Conservation (phyloP, 1,140 invertebrate species). For the Asbolus verrucosus region DNA sequence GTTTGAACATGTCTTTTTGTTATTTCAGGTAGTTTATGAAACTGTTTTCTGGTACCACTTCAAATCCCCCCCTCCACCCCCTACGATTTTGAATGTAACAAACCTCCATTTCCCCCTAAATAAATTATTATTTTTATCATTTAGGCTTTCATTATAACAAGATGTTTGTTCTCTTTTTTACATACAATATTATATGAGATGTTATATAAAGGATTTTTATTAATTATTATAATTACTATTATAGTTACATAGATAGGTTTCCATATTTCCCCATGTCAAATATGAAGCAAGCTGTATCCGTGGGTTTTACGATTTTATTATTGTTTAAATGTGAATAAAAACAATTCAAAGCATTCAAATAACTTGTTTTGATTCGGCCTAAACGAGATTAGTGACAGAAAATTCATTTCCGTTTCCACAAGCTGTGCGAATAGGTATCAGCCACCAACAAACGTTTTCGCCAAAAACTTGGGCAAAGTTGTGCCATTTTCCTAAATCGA, state of each 20-base stretch:
- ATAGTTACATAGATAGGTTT: slow-evolving; percentile 53
- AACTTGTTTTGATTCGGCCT: not conserved
- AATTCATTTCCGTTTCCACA: slow-evolving; percentile 33
- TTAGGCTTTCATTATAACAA: slow-evolving; percentile 37
- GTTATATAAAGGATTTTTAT: slow-evolving; percentile 49
- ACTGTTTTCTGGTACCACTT: slow-evolving; percentile 32
- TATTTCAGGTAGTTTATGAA: slow-evolving; percentile 24
- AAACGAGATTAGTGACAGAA: not conserved
- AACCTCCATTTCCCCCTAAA: slow-evolving; percentile 25
- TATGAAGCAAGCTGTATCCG: slow-evolving; percentile 21
- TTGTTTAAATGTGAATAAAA: slow-evolving; percentile 56
- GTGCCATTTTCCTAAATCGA: slow-evolving; percentile 78
- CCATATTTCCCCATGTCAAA: slow-evolving; percentile 46
- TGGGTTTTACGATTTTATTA: slow-evolving; percentile 55
- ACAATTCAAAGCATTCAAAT: slow-evolving; percentile 24
- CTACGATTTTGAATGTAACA: slow-evolving; percentile 33
- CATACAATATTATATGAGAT: slow-evolving; percentile 29
- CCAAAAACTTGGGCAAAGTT: slow-evolving; percentile 89
- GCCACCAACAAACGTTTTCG: slow-evolving; percentile 75
- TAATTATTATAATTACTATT: slow-evolving; percentile 39
- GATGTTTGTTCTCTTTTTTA: slow-evolving; percentile 12
- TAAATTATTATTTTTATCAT: slow-evolving; percentile 25
- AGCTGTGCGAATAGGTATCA: slow-evolving; percentile 72
- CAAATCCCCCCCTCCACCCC: too few species aligned
- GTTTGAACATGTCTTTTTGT: slow-evolving; percentile 40